Evolutionary conservation across 2,888 invertebrate genomes (phyloP).

Genomic region (Thera britannica): DNA sequence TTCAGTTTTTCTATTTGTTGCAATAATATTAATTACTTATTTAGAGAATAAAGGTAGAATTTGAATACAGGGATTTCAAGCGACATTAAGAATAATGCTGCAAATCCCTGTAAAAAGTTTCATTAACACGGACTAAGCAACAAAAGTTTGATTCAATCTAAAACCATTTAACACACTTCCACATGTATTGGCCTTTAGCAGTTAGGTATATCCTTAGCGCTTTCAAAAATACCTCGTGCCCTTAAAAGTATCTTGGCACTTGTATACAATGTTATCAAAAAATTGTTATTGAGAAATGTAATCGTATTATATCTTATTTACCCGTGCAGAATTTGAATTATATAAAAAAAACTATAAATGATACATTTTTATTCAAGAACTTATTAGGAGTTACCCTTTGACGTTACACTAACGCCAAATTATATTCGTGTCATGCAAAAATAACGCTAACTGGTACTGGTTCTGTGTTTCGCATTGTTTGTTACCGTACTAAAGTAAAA

Average conservation of each 20-base stretch:
- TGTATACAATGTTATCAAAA: constrained; percentile 2
- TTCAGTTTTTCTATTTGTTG: no score
- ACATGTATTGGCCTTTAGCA: constrained; percentile 14
- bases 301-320: constrained; percentile 1
- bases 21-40: no score
- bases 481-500: no score
- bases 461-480: no score
- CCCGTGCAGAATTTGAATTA: not conserved
- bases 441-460: no score
- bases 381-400: no score
- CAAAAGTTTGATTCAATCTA: constrained; percentile 6
- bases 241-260: not conserved
- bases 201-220: constrained; percentile 16
- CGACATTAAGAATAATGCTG: not conserved
- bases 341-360: not conserved
- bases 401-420: no score
- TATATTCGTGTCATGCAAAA: no score
- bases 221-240: not conserved
- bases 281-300: constrained; percentile 10
- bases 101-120: not conserved
- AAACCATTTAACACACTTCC: not conserved
- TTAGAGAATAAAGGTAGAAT: no score
- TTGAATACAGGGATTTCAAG: no score
- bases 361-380: not conserved
- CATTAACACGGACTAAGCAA: not conserved